phyloP scores from a whole-genome alignment of 2,113 vertebrate species.

The Lontra canadensis region DNA sequence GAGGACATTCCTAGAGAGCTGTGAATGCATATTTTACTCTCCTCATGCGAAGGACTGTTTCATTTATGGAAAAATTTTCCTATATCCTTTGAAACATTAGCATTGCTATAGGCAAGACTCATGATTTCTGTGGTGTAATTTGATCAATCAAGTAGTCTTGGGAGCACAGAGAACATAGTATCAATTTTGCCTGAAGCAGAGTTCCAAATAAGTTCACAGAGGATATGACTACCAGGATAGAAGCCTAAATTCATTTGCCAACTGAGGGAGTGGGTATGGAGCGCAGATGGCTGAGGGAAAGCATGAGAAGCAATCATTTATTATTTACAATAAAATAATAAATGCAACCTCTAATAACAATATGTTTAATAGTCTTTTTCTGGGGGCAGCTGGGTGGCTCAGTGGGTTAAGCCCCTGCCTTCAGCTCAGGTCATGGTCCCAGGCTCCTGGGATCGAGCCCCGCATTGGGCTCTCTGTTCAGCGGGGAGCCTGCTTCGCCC shows the following conservation, averaged over 20 bases:
- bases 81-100: not conserved
- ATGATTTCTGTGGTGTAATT: not conserved
- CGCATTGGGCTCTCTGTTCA: no score
- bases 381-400: not conserved
- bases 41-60: not conserved
- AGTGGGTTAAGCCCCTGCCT: no score
- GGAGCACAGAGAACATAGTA: not conserved
- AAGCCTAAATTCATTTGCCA: not conserved
- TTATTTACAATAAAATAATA: not conserved
- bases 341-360: not conserved
- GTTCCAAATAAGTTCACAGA: not conserved
- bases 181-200: not conserved
- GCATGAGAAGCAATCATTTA: not conserved
- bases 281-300: not conserved
- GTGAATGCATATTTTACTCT: not conserved
- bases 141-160: not conserved
- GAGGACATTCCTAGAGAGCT: not conserved
- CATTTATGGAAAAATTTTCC: not conserved
- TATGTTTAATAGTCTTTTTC: not conserved
- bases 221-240: not conserved
- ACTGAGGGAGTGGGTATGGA: not conserved
- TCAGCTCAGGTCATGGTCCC: no score
- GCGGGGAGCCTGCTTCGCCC: no score
- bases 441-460: no score
- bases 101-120: not conserved